Conservation (phyloP, 2,797 vertebrate species). For the Melanotaenia maccullochi region DNA sequence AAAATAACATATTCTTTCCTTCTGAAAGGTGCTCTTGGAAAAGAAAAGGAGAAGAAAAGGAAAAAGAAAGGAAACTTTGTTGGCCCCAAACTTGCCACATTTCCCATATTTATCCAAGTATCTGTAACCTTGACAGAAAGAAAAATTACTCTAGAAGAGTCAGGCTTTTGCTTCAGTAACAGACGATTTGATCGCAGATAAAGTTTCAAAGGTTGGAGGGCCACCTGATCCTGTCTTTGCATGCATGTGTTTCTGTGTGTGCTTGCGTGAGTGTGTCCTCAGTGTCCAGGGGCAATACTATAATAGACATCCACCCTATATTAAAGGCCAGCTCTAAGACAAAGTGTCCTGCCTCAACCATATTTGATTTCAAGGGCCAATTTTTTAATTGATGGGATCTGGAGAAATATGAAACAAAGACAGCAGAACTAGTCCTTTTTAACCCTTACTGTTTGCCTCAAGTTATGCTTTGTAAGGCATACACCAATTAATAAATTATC, state of each 20-base stretch:
- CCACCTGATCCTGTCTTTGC: slow-evolving; percentile 73
- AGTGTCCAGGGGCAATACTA: slow-evolving; percentile 51
- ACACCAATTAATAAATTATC: background rate
- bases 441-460: background rate
- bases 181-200: slow-evolving; percentile 73
- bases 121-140: slow-evolving; percentile 22
- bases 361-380: slow-evolving; percentile 71
- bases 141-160: slow-evolving; percentile 25
- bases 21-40: background rate
- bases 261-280: slow-evolving; percentile 41
- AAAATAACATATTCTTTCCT: slow-evolving; percentile 1
- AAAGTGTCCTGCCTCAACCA: slow-evolving; percentile 52
- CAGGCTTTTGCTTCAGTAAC: slow-evolving; percentile 46
- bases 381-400: slow-evolving; percentile 39
- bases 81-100: slow-evolving; percentile 16
- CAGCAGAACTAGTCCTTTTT: background rate
- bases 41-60: slow-evolving; percentile 11
- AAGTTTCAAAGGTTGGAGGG: slow-evolving; percentile 74
- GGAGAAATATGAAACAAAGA: slow-evolving; percentile 20
- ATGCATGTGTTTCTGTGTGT: slow-evolving; percentile 22
- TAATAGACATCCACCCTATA: slow-evolving; percentile 54
- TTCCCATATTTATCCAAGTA: slow-evolving; percentile 29
- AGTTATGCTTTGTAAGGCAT: background rate
- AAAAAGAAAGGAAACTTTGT: slow-evolving; percentile 21
- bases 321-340: slow-evolving; percentile 39